A percentile compares a stretch with the other conserved stretches of the same genome.
phyloP scores from a whole-genome alignment of 2,113 vertebrate species.

The Dryoscopus gambensis region DNA sequence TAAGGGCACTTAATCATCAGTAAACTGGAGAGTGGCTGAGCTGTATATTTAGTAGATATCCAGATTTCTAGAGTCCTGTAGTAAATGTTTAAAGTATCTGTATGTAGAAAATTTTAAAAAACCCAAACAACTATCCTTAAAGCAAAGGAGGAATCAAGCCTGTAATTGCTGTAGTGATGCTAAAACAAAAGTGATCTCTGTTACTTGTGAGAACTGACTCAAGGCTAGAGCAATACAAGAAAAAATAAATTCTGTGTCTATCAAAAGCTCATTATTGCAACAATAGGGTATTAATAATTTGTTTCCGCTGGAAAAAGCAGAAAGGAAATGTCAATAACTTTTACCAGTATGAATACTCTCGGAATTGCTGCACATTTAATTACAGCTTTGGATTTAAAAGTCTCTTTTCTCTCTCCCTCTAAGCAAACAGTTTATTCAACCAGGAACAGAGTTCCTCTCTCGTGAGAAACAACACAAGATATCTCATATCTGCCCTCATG shows the following conservation, averaged over 20 bases:
- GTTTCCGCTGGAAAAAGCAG: background rate
- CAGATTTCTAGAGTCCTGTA: background rate
- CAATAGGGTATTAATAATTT: background rate
- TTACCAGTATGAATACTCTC: background rate
- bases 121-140: background rate
- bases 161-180: background rate
- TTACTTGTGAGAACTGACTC: background rate
- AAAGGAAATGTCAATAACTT: constrained; percentile 15
- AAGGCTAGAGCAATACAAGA: background rate
- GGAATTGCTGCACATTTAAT: constrained; percentile 4
- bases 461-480: background rate
- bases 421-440: background rate
- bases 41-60: background rate
- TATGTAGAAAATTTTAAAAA: background rate
- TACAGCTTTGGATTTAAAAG: background rate
- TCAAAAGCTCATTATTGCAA: background rate
- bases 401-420: background rate
- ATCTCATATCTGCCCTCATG: background rate
- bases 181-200: background rate
- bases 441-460: background rate
- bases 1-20: background rate
- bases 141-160: background rate
- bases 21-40: background rate
- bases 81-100: background rate
- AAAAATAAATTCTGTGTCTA: background rate